phyloP scores from a whole-genome alignment of 1,140 invertebrate species.

The Arctopsyche grandis region DNA sequence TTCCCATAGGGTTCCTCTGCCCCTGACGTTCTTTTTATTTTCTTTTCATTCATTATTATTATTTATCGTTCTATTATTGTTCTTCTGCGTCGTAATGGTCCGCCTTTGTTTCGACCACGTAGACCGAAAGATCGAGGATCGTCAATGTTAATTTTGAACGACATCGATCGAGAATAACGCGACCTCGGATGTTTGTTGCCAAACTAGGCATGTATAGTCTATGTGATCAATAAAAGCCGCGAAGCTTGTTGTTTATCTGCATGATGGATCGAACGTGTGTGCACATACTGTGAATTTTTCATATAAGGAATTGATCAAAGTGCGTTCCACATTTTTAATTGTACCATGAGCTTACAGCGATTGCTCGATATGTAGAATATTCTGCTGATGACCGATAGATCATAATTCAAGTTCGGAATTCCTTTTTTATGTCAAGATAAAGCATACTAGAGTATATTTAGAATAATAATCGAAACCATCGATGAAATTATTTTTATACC shows the following conservation, averaged over 20 bases:
- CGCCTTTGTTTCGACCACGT: neutral
- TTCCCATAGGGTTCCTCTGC: constrained; percentile 5
- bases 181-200: constrained; percentile 12
- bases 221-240: too few relatives aligned
- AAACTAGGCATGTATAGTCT: neutral
- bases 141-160: constrained; percentile 1
- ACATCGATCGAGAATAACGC: neutral
- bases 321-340: too few relatives aligned
- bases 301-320: too few relatives aligned
- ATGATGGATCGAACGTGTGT: neutral
- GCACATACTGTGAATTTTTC: too few relatives aligned
- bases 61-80: neutral
- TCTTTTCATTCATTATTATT: neutral
- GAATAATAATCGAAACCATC: too few relatives aligned
- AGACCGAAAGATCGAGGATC: neutral
- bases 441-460: too few relatives aligned
- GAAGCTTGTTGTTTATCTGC: neutral
- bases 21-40: neutral
- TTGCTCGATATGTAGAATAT: too few relatives aligned
- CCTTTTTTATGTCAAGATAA: too few relatives aligned
- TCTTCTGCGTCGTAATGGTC: neutral
- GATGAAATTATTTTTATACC: too few relatives aligned
- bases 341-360: too few relatives aligned
- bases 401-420: too few relatives aligned
- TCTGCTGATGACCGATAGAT: too few relatives aligned